Base-by-base conservation (phyloP, 1,140 invertebrate genomes). In the Drosophila ercepeae region DNA sequence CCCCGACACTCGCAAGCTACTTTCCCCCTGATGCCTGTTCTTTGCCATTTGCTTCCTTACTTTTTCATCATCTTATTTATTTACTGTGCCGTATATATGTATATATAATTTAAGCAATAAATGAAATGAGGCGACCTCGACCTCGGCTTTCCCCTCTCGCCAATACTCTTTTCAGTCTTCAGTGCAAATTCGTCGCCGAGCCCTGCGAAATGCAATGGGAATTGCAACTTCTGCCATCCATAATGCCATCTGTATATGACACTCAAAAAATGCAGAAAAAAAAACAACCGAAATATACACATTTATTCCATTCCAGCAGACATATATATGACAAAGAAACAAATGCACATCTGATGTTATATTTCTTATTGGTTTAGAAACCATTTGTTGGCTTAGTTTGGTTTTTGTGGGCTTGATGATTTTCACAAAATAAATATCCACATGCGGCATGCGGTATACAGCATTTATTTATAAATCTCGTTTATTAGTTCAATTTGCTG, bases 401-500 rank as follows among this genome's bases (percentile, higher is more conserved):
- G 64, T 29, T 44, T 67, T 53, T 67, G 21, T 21, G 36, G 63
- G 16, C 36, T 65, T 52, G 59, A 27, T 21, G 21, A 44, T 45
- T 27, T 45, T 25, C 18, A 13, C 25, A 64, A 50, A 50, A 63
- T 48, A 44, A 27, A 61, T 71, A 73, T 27, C 54, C 48, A 29
- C 41, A 32, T 23, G 11, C 14, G n/a, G 11, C 65, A 51, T 51
- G 54, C 48, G 52, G 65, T 42, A 73, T 3, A 32, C 11, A 32
- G 29, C 29, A 11, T 45, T 72, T 71, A 60, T 83, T 83, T 83
- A 52, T 54, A 75, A 78, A 71, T 68, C 70, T 68, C 75, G 64
- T 83, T 86, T 84, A 83, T 83, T 86, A 83, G 79, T 86, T 86
- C 70, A 83, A 78, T 84, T 82, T 82, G 63, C 50, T 60, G 61